Evolutionary conservation across 2,888 invertebrate genomes (phyloP), one percentile per base, ranked within the genome.

Genomic region (Epirrita christyi): DNA sequence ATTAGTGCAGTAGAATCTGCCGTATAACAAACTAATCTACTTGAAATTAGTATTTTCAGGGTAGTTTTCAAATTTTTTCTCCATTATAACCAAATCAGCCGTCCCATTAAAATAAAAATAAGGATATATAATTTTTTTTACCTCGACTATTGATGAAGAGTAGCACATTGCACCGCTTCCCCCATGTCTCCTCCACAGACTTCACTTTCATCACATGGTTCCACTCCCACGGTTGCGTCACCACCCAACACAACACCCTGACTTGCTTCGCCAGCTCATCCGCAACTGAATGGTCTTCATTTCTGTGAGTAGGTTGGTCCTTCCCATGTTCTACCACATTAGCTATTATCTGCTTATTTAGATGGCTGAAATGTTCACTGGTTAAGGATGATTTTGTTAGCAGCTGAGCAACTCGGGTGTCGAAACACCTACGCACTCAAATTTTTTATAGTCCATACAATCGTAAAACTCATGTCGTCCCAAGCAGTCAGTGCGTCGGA

Each of bases 111-210:
- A 21, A 21, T n/a, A n/a, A 21, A 4, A 21, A 21, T 43, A 6
- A 50, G n/a, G n/a, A n/a, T n/a, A n/a, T n/a, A n/a, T n/a, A n/a
- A n/a, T n/a, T n/a, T n/a, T n/a, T n/a, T n/a, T n/a, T 40, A 95
- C 97, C 93, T 53, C 84, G 87, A 0, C 96, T 95, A 76, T 97
- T 97, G 97, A 98, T 98, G 69, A 98, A 98, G 15, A 98, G 80
- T 9, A 98, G 86, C 64, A 95, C 94, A 76, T 98, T 98, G 76
- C 98, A 99, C 28, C 98, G 93, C 80, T 96, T 96, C 1, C 98
- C 99, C 99, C 99, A 99, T 0, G 98, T 99, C 0, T 96, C 96
- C 81, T 98, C 98, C 6, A 99, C 98, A 73, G 99, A 98, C 13
- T 93, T 94, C 0, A 99, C 99, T 85, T 98, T 98, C 68, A 93